Conservation (phyloP, 53 echinoderm and acorn worm genomes). For the Pentamera pediparva region DNA sequence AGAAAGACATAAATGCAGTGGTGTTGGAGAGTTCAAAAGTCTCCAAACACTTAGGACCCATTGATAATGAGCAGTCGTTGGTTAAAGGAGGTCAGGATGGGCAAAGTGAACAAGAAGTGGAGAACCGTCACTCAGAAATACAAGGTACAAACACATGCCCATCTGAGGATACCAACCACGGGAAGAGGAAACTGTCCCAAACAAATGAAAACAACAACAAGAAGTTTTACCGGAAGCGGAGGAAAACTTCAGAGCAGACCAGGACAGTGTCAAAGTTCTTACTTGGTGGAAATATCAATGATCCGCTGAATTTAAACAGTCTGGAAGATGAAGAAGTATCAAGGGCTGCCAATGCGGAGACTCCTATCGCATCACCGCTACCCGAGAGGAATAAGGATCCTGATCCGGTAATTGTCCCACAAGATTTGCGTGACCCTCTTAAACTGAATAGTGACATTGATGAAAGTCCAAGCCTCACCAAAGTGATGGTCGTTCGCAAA, state of each 20-base stretch:
- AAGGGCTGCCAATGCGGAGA: conserved; percentile 55
- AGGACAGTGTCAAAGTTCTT: conserved; percentile 63
- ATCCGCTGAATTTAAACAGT: conserved; percentile 94
- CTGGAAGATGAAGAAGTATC: conserved; percentile 71
- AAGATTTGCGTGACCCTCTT: conserved; percentile 75
- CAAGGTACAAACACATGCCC: not conserved
- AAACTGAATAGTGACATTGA: conserved; percentile 66
- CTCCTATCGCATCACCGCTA: conserved; percentile 76
- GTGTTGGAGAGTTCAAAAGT: not conserved
- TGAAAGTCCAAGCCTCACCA: conserved; percentile 56
- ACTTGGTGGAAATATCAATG: conserved; percentile 73
- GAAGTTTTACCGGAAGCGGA: conserved; percentile 48
- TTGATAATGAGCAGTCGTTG: no score
- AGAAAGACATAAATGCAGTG: not conserved
- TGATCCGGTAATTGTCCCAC: conserved; percentile 84
- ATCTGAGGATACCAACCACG: not conserved
- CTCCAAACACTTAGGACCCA: not conserved
- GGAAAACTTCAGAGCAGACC: conserved; percentile 63
- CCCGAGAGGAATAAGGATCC: conserved; percentile 84
- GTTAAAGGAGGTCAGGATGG: no score
- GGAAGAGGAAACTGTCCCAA: conserved; percentile 25
- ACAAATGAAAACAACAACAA: conserved; percentile 33
- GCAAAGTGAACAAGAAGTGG: no score
- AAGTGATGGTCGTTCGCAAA: conserved; percentile 50
- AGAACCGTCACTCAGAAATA: not conserved